Percentiles rank a stretch among this genome's conserved stretches.
Evolutionary conservation across 2,888 invertebrate genomes (phyloP).

Genomic region (Apocheima hispidaria): DNA sequence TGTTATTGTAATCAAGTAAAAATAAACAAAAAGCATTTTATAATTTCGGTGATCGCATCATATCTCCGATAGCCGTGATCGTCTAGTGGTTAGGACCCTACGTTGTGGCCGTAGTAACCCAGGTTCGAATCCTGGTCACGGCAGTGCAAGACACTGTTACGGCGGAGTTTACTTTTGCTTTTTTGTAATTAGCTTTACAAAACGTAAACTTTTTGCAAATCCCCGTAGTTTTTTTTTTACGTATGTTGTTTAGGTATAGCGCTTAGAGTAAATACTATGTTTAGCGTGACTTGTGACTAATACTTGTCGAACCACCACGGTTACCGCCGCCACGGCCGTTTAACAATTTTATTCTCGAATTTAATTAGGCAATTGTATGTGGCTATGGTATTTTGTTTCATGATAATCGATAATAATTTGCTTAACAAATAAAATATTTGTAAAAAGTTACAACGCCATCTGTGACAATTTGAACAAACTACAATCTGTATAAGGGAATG

Average conservation of each 20-base stretch:
- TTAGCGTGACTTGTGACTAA: too few species aligned
- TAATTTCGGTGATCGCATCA: slow-evolving; percentile 1
- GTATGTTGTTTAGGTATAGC: too few species aligned
- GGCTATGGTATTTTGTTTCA: too few species aligned
- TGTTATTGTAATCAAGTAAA: background rate
- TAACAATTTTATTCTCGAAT: too few species aligned
- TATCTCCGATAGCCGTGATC: slow-evolving; percentile 78
- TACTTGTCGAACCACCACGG: too few species aligned
- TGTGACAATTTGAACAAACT: slow-evolving; percentile 35
- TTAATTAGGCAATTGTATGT: too few species aligned
- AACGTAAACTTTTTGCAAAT: background rate
- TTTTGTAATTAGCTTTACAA: slow-evolving; percentile 29
- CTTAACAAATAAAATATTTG: background rate
- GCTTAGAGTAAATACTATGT: too few species aligned
- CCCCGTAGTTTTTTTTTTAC: background rate
- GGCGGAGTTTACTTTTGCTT: slow-evolving; percentile 61
- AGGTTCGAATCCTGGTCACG: slow-evolving; percentile 87
- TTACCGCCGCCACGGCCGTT: too few species aligned
- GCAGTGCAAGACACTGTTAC: slow-evolving; percentile 66
- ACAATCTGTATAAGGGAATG: background rate
- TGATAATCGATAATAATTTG: too few species aligned
- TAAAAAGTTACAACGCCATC: slow-evolving; percentile 50
- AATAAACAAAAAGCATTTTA: too few species aligned
- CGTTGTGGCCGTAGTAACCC: slow-evolving; percentile 93
- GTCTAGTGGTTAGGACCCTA: slow-evolving; percentile 92